Base-by-base conservation (phyloP, 2,888 invertebrate species). In the Scrobipalpa costella region DNA sequence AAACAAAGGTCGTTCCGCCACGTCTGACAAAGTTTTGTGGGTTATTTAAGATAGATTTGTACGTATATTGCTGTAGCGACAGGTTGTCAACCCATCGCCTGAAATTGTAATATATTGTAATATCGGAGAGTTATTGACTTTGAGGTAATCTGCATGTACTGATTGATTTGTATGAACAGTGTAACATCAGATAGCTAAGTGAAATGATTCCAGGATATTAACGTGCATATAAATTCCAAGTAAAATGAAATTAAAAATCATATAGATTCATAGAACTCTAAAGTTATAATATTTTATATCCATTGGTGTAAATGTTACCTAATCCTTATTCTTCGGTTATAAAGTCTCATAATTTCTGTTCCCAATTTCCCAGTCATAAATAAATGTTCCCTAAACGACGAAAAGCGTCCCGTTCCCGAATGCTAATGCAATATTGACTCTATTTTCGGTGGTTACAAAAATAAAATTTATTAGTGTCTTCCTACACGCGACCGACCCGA, bases 371-470 rank as follows among this genome's bases (percentile, higher is more conserved):
- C 19, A 17, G 15, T 49, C 15, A 49, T 17, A 49, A 49, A 33
- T 34, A n/a, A n/a, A 55, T 33, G 7, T 38, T 36, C 17, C 34
- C 36, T n/a, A 19, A 17, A 17, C 57, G 34, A 9, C n/a, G 36
- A 17, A n/a, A 36, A 57, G 21, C 9, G 27, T 7, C 33, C 17
- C 57, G 57, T 57, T 38, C 27, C 60, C 21, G 47, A 47, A 60
- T 44, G 21, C 47, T 60, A 49, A 60, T 49, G 44, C 60, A 60
- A 44, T 60, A 60, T 60, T 47, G 34, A 34, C 57, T 62, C 57
- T 62, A 47, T 55, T 62, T 40, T 33, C 57, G 62, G 62, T 62
- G 19, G 62, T 38, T 62, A 62, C 47, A 57, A 62, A 55, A 57
- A 62, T 57, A 62, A 57, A 57, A 57, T 57, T 50, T 61, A 61